Conservation (phyloP, 2,888 invertebrate species). For the Eupithecia insigniata region DNA sequence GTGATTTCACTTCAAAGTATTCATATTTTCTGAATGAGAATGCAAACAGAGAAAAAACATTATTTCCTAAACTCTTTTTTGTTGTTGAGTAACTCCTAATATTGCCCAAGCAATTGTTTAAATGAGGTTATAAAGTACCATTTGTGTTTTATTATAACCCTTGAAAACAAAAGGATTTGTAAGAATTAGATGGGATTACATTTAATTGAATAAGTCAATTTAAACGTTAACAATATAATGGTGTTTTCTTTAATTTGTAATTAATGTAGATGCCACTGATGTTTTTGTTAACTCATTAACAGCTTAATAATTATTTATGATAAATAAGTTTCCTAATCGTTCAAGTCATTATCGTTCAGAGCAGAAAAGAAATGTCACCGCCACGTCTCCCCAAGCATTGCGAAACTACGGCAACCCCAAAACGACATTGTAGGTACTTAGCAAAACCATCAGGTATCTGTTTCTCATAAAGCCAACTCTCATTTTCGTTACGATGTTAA, state of each 20-base stretch:
- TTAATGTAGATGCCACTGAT: neutral
- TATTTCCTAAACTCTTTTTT: conserved; percentile 54
- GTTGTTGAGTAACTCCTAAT: conserved; percentile 55
- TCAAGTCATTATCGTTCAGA: conserved; percentile 26
- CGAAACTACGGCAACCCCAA: conserved; percentile 35
- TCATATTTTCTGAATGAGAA: conserved; percentile 62
- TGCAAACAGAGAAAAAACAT: conserved; percentile 65
- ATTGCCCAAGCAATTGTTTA: conserved; percentile 57
- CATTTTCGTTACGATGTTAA: conserved; percentile 82
- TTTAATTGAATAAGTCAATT: conserved; percentile 26
- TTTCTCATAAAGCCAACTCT: conserved; percentile 78
- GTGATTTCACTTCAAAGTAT: conserved; percentile 73
- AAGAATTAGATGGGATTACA: conserved; percentile 40
- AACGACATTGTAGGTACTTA: conserved; percentile 57
- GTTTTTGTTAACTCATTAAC: neutral
- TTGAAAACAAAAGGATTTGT: conserved; percentile 51
- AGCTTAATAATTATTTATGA: neutral
- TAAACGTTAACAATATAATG: conserved; percentile 5
- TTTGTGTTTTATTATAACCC: conserved; percentile 53
- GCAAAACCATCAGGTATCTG: conserved; percentile 74
- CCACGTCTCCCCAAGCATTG: conserved; percentile 17
- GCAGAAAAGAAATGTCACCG: conserved; percentile 19
- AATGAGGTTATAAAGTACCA: conserved; percentile 57
- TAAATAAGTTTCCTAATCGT: neutral
- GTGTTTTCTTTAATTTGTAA: neutral